Conservation (phyloP, 1,140 invertebrate species). For the Musca vetustissima region DNA sequence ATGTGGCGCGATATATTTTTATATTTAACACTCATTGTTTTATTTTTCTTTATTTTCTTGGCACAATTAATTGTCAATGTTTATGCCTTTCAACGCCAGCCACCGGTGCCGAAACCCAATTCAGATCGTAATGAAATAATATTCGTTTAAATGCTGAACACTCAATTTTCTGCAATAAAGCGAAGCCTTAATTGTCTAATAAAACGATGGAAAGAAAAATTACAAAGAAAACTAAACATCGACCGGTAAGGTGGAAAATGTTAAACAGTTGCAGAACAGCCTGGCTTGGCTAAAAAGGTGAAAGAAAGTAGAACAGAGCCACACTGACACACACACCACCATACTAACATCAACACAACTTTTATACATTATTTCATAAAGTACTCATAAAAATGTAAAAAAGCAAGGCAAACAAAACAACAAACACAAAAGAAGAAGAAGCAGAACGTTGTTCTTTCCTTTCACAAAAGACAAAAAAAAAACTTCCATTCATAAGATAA, state of each 20-base stretch:
- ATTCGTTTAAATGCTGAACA: conserved; percentile 42
- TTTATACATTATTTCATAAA: too few relatives aligned
- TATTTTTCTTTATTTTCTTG: conserved; percentile 56
- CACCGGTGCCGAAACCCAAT: conserved; percentile 37
- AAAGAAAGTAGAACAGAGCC: too few relatives aligned
- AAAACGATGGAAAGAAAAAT: neutral
- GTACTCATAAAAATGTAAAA: too few relatives aligned
- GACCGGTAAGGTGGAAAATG: neutral
- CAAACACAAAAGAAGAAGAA: too few relatives aligned
- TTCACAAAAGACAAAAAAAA: too few relatives aligned
- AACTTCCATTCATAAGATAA: too few relatives aligned
- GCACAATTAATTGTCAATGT: conserved; percentile 55
- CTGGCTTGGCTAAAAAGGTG: too few relatives aligned
- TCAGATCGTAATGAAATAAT: conserved; percentile 52
- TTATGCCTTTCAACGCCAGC: conserved; percentile 52
- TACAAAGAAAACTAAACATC: neutral
- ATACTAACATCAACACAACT: too few relatives aligned
- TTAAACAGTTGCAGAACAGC: neutral
- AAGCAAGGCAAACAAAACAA: too few relatives aligned
- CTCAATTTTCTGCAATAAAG: too few relatives aligned
- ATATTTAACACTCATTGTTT: conserved; percentile 54
- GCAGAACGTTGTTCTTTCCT: too few relatives aligned
- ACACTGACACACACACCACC: too few relatives aligned
- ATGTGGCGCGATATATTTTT: conserved; percentile 55
- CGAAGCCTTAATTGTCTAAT: neutral